Evolutionary conservation across 2,113 vertebrate genomes (phyloP), one percentile per base, ranked within the genome.

Genomic region (Butastur rufipennis): DNA sequence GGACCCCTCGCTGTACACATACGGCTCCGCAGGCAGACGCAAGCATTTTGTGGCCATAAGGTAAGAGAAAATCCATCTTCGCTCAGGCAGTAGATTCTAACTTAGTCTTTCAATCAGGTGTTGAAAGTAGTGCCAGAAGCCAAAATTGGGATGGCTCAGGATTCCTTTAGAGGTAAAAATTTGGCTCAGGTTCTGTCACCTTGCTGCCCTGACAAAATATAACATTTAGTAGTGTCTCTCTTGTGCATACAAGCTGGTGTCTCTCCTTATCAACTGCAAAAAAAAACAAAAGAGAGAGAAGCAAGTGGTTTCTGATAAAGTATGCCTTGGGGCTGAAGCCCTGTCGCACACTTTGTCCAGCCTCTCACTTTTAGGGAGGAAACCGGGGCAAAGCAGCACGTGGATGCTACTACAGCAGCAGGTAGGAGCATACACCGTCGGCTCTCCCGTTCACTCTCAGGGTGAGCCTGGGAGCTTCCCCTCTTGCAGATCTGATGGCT

Each of bases 1-100:
- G 52, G 17, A 17, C 0, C 1, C 17, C 16, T 88, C 0, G 0
- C 17, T 16, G 11, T 19, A 5, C 31, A 25, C 26, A 10, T 13
- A 9, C 7, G 13, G 18, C 36, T 50, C 73, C 0, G 0, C 13
- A 38, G 43, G 19, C 10, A 43, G 7, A 1, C 2, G 5, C 16
- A 9, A 58, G 19, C 13, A 1, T 32, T 80, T 50, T 68, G 40
- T 2, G 3, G 5, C 31, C n/a, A 11, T 16, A 42, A 68, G n/a
- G 31, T 22, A 25, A 48, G 36, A 66, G 58, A 81, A 61, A 25
- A 32, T 10, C 23, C 14, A 3, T 62, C 34, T 53, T 74, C 42
- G 10, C 32, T 42, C 52, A 38, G 70, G 13, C 25, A 67, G 38
- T 23, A 40, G 62, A 80, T 43, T 74, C 23, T 38, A 40, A 61